Evolutionary conservation across 2,113 vertebrate genomes (phyloP).

Genomic region (Sinocyclocheilus anshuiensis): DNA sequence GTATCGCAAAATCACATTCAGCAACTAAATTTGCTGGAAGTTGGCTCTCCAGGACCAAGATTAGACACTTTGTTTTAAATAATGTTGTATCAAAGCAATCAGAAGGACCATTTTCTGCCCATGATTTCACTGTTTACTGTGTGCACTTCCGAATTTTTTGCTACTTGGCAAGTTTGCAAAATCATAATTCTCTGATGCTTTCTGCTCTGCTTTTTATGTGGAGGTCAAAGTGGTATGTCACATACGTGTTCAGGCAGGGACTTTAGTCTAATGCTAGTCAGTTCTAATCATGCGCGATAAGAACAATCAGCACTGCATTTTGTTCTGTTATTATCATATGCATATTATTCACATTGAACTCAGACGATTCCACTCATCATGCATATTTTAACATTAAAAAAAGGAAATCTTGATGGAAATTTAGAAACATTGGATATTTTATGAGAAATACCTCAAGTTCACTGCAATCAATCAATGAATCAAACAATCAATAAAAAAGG

Average conservation of each 20-base stretch:
- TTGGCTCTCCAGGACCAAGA: neutral
- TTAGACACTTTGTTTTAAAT: neutral
- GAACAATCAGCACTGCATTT: neutral
- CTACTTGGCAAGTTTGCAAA: neutral
- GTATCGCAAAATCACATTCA: no score
- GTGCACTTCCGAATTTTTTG: neutral
- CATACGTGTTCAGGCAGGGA: neutral
- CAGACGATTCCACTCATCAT: neutral
- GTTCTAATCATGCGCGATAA: neutral
- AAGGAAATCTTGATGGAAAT: neutral
- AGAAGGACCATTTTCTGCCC: neutral
- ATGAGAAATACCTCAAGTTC: neutral
- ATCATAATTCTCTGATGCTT: neutral
- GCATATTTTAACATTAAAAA: neutral
- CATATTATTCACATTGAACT: neutral
- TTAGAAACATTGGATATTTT: neutral
- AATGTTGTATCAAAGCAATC: neutral
- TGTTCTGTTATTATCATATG: neutral
- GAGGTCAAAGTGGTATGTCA: neutral
- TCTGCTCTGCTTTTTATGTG: neutral
- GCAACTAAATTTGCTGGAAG: neutral
- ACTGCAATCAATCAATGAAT: neutral
- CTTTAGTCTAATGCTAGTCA: neutral
- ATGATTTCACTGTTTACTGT: neutral
- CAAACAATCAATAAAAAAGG: neutral